Percentiles rank a stretch among this genome's conserved stretches.
phyloP scores from a whole-genome alignment of 2,113 vertebrate genomes.

The Ellobius talpinus region DNA sequence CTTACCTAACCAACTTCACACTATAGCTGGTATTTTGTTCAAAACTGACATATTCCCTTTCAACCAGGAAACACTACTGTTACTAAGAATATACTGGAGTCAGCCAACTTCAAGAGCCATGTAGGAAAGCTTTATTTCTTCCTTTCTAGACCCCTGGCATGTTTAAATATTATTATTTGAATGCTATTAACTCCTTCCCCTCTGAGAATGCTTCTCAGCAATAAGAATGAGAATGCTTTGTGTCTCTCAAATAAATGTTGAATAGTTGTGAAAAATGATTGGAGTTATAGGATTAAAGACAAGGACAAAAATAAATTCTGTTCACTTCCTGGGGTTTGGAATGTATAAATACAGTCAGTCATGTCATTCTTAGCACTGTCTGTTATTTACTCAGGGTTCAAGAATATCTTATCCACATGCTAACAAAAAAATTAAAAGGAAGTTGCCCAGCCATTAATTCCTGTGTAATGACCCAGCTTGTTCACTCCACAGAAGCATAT shows the following conservation, averaged over 20 bases:
- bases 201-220: constrained; percentile 32
- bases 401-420: constrained; percentile 50
- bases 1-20: background rate
- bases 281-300: constrained; percentile 50
- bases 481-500: constrained; percentile 12
- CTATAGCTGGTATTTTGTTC: constrained; percentile 45
- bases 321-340: constrained; percentile 41
- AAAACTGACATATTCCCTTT: constrained; percentile 23
- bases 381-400: constrained; percentile 52
- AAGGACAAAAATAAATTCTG: constrained; percentile 46
- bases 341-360: constrained; percentile 39
- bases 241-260: constrained; percentile 23
- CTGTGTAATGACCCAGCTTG: background rate
- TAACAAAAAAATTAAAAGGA: constrained; percentile 48
- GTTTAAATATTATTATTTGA: constrained; percentile 58
- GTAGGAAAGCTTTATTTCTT: constrained; percentile 38
- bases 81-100: background rate
- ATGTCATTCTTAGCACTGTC: constrained; percentile 10
- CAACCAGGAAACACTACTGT: background rate
- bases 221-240: background rate
- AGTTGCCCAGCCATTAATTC: constrained; percentile 4
- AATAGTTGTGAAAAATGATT: constrained; percentile 47
- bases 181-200: constrained; percentile 6
- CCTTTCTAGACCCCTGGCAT: background rate
- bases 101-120: constrained; percentile 17